Percentiles rank a stretch among this genome's conserved stretches.
Evolutionary conservation across 2,113 vertebrate genomes (phyloP).

Genomic region (Phylloscopus trochilus): DNA sequence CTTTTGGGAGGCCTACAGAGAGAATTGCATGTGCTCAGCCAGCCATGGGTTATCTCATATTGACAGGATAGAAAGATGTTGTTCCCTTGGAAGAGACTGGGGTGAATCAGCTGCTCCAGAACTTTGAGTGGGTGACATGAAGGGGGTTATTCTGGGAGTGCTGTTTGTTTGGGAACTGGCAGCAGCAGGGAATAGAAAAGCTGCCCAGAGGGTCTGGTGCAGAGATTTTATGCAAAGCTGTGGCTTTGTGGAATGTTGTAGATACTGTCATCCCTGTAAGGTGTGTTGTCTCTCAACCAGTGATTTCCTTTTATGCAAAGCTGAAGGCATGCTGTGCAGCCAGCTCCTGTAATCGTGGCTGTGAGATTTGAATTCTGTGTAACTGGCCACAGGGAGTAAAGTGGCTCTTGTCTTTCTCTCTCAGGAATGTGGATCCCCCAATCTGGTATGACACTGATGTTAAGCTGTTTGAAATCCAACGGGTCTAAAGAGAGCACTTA

Average conservation of each 20-base stretch:
- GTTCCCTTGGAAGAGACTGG: background rate
- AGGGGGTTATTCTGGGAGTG: background rate
- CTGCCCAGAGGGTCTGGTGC: background rate
- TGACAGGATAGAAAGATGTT: background rate
- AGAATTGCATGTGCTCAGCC: background rate
- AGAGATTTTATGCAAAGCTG: background rate
- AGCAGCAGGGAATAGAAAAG: background rate
- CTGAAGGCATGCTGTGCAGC: background rate
- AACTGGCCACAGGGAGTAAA: background rate
- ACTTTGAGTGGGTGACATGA: background rate
- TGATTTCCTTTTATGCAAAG: background rate
- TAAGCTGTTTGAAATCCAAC: constrained; percentile 97
- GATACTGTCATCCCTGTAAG: background rate
- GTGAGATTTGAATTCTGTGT: background rate
- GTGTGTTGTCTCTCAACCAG: background rate
- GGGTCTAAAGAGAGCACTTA: constrained; percentile 80
- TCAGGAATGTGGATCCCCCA: constrained; percentile 96
- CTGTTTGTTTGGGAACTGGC: background rate
- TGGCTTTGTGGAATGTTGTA: background rate
- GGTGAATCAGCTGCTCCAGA: background rate
- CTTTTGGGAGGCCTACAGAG: background rate
- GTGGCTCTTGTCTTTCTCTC: constrained; percentile 23
- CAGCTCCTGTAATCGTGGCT: background rate
- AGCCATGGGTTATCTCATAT: background rate
- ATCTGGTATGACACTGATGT: constrained; percentile 99